Base-by-base conservation (phyloP, 92 coral and sea anemone genomes). In the Porites evermanni region DNA sequence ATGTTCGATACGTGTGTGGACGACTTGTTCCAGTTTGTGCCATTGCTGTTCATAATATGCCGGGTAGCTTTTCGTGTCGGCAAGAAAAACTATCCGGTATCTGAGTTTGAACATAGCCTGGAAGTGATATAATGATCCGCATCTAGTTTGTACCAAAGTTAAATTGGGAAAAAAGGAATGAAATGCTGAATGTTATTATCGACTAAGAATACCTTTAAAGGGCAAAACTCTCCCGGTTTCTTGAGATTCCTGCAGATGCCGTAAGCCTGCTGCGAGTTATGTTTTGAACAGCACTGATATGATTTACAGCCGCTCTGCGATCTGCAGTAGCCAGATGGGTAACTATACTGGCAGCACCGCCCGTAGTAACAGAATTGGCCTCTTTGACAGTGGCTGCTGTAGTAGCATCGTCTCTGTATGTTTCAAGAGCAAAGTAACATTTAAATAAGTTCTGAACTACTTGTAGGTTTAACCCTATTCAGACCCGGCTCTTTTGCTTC, bases 251-350 rank as follows among this genome's bases (percentile, higher is more conserved):
- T 80, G 74, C 84, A 80, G 7, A 7, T 1, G 12, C 84, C 84
- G 8, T 23, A 0, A 11, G 20, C 18, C 50, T 80, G 73, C 2
- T 7, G 14, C 20, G 54, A 17, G 17, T 65, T 13, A 12, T 52
- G 14, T 75, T 80, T 80, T 50, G 84, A 38, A 14, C 84, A 80
- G 75, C 84, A 80, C 51, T 80, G 84, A 7, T 74, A 44, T 13
- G 59, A 13, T 5, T 8, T 18, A 11, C 82, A 78, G 16, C 24
- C 12, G 26, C 82, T 64, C 32, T 78, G 54, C 12, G 82, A 78
- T 0, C 56, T 63, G 47, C 82, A 78, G 26, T 72, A 72, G 1
- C 54, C 54, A 1, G 53, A 19, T 16, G 16, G 47, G 47, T 38
- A 38, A 38, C 6, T 38, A 38, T 38, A 1, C 16, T 70, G 17